These are phyloP conservation scores for Endotricha flammealis DNA, from an alignment of 2,888 invertebrate genomes.

Conservation along the genomic window DNA sequence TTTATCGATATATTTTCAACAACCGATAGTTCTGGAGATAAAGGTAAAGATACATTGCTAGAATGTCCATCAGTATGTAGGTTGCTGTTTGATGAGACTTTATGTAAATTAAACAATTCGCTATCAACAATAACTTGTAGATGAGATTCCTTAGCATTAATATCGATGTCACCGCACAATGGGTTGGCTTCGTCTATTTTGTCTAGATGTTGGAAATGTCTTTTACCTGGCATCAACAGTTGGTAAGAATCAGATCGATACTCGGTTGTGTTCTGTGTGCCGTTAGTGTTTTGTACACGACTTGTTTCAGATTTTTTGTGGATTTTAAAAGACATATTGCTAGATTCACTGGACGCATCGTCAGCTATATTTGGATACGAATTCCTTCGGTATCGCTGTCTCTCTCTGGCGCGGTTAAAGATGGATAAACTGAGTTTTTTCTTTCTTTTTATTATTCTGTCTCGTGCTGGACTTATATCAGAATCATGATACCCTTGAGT, in stretches of 20 bases:
- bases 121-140: not conserved
- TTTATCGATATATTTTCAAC: conserved; percentile 59
- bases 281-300: conserved; percentile 27
- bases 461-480: conserved; percentile 40
- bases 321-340: conserved; percentile 33
- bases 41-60: conserved; percentile 51
- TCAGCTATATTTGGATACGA: conserved; percentile 28
- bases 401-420: conserved; percentile 27
- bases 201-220: conserved; percentile 26
- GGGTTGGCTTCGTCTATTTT: conserved; percentile 42
- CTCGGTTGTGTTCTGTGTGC: conserved; percentile 35
- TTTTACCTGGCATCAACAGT: conserved; percentile 38
- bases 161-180: conserved; percentile 15
- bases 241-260: conserved; percentile 60
- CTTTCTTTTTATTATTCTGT: conserved; percentile 30
- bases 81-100: not conserved
- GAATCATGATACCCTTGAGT: conserved; percentile 62
- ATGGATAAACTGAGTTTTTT: conserved; percentile 29
- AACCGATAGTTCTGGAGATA: conserved; percentile 62
- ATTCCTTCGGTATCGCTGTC: conserved; percentile 27
- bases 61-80: conserved; percentile 24
- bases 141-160: too few species aligned
- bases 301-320: too few species aligned
- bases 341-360: conserved; percentile 40
- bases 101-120: not conserved